Conservation (phyloP, 2,797 vertebrate species). For the Eupleurogrammus muticus region DNA sequence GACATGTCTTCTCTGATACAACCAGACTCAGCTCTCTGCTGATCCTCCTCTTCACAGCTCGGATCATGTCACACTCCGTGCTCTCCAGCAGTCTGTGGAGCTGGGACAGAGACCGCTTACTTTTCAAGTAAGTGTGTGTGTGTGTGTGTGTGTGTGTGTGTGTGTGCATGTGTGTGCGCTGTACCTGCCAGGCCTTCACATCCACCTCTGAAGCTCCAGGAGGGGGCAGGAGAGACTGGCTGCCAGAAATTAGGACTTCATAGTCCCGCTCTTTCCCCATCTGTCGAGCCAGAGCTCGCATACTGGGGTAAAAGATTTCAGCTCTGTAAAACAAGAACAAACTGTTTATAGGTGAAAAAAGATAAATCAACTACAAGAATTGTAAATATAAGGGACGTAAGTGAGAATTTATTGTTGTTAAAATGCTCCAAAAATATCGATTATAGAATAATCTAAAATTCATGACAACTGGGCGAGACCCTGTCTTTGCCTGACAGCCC, state of each 20-base stretch:
- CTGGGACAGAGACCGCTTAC: slow-evolving; percentile 50
- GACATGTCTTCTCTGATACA: slow-evolving; percentile 80
- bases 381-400: too few relatives aligned
- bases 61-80: slow-evolving; percentile 85
- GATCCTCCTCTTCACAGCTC: slow-evolving; percentile 80
- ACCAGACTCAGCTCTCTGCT: slow-evolving; percentile 76
- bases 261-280: slow-evolving; percentile 76
- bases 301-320: slow-evolving; percentile 79
- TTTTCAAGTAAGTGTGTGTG: not conserved
- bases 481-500: too few relatives aligned
- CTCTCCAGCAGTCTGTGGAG: slow-evolving; percentile 86
- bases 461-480: not conserved
- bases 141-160: not conserved
- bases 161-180: not conserved
- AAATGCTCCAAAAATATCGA: not conserved
- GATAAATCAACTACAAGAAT: too few relatives aligned
- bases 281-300: slow-evolving; percentile 77
- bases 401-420: too few relatives aligned
- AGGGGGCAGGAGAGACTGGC: slow-evolving; percentile 72
- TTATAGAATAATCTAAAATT: not conserved
- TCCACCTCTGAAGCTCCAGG: slow-evolving; percentile 81
- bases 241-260: slow-evolving; percentile 69
- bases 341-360: not conserved
- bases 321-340: slow-evolving; percentile 57
- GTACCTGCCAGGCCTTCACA: slow-evolving; percentile 83